These are phyloP conservation scores for Allobates femoralis DNA, from an alignment of 2,797 vertebrate genomes.

Conservation along the genomic window DNA sequence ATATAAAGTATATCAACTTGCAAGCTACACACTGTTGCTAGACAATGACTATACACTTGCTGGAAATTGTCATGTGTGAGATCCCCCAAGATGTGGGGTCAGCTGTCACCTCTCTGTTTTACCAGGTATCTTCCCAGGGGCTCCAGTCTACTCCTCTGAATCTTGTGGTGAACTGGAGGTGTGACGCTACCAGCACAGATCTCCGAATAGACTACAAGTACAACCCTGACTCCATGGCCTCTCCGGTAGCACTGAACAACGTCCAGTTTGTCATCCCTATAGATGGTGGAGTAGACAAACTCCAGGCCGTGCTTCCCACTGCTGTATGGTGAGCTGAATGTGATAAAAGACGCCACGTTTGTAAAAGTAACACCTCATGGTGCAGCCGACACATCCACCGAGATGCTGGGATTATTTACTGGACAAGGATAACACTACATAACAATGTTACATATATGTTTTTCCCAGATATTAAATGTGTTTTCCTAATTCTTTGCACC, in stretches of 20 bases:
- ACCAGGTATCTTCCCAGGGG: conserved; percentile 90
- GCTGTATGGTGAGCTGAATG: conserved; percentile 86
- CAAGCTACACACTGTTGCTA: not conserved
- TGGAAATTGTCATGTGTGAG: not conserved
- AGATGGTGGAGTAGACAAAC: conserved; percentile 88
- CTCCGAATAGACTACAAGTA: conserved; percentile 98
- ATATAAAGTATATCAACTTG: too few relatives aligned
- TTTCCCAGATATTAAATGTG: too few relatives aligned
- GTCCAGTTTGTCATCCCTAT: conserved; percentile 92
- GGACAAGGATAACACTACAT: too few relatives aligned
- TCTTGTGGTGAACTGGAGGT: conserved; percentile 94
- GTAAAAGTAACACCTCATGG: not conserved
- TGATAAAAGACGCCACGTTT: too few relatives aligned
- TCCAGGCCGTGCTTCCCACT: conserved; percentile 93
- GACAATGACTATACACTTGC: not conserved
- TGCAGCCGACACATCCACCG: too few relatives aligned
- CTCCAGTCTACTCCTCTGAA: conserved; percentile 97
- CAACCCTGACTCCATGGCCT: conserved; percentile 90
- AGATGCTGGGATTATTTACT: too few relatives aligned
- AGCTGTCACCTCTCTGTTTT: conserved; percentile 47
- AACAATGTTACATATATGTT: too few relatives aligned
- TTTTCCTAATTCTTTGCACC: too few relatives aligned
- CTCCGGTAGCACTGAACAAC: conserved; percentile 90
- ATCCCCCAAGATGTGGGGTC: not conserved
- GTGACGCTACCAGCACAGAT: conserved; percentile 89